Percentiles rank a stretch among this genome's conserved stretches.
Evolutionary conservation across 1,140 invertebrate species (phyloP).

Genomic region (Myzus persicae): DNA sequence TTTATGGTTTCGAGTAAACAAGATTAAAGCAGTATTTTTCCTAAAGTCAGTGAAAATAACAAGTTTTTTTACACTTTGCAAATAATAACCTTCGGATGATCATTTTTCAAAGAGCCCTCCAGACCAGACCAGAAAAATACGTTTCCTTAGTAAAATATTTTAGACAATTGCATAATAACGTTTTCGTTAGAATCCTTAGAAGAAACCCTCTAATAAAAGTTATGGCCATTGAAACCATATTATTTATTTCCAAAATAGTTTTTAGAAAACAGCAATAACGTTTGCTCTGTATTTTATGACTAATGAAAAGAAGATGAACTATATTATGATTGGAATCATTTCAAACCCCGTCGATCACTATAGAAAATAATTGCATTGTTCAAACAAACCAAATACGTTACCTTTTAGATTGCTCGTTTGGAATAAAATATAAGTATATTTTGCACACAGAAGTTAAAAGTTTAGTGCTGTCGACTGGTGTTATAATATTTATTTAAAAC

Average conservation of each 20-base stretch:
- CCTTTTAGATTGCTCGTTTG: not conserved
- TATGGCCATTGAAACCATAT: not conserved
- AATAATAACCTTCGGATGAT: not conserved
- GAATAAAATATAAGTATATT: not conserved
- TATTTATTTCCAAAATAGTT: not conserved
- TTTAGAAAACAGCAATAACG: not conserved
- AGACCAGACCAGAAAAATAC: not conserved
- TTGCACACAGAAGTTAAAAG: not conserved
- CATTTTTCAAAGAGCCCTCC: not conserved
- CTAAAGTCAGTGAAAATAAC: not conserved
- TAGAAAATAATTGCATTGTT: not conserved
- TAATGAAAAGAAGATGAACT: conserved; percentile 13
- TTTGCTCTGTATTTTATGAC: not conserved
- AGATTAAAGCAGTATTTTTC: conserved; percentile 3
- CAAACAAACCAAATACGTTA: not conserved
- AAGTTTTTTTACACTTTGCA: not conserved
- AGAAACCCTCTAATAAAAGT: not conserved
- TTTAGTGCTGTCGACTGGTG: not conserved
- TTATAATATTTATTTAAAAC: not conserved
- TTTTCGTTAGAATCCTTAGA: conserved; percentile 1
- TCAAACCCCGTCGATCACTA: no score
- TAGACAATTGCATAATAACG: not conserved
- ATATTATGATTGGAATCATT: not conserved
- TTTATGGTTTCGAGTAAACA: conserved; percentile 43
- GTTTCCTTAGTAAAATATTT: not conserved